Conservation (phyloP, 1,140 invertebrate species). For the Tenebrio molitor region DNA sequence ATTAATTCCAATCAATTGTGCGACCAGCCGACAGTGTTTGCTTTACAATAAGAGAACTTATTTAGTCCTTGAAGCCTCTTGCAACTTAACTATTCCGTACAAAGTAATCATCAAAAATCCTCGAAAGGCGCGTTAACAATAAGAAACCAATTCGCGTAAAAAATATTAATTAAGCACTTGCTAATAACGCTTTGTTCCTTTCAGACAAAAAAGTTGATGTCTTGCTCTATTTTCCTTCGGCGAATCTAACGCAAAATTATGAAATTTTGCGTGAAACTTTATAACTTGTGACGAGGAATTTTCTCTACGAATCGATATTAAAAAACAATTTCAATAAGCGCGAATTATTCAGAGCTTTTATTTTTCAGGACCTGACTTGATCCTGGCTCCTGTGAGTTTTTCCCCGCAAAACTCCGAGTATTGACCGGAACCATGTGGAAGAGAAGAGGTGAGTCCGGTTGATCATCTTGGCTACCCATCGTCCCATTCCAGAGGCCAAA, state of each 20-base stretch:
- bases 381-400: conserved; percentile 61
- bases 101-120: conserved; percentile 3
- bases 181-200: background rate
- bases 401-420: conserved; percentile 58
- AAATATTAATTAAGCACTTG: conserved; percentile 14
- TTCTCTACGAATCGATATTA: no score
- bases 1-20: conserved; percentile 36
- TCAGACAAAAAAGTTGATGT: background rate
- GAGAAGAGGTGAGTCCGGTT: background rate
- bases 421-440: conserved; percentile 44
- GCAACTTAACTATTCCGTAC: conserved; percentile 10
- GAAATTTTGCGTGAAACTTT: no score
- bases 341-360: conserved; percentile 47
- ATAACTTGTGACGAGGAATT: no score
- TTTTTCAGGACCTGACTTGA: conserved; percentile 64
- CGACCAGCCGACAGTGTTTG: conserved; percentile 23
- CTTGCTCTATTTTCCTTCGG: no score
- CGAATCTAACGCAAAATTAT: no score
- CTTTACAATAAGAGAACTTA: conserved; percentile 28
- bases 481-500: conserved; percentile 18
- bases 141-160: conserved; percentile 12
- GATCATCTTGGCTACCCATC: background rate
- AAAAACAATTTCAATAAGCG: no score
- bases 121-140: background rate
- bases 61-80: conserved; percentile 17